A percentile compares a stretch with the other conserved stretches of the same genome.
Conservation (phyloP, 2,797 vertebrate species). For the Tarsius wallacei region DNA sequence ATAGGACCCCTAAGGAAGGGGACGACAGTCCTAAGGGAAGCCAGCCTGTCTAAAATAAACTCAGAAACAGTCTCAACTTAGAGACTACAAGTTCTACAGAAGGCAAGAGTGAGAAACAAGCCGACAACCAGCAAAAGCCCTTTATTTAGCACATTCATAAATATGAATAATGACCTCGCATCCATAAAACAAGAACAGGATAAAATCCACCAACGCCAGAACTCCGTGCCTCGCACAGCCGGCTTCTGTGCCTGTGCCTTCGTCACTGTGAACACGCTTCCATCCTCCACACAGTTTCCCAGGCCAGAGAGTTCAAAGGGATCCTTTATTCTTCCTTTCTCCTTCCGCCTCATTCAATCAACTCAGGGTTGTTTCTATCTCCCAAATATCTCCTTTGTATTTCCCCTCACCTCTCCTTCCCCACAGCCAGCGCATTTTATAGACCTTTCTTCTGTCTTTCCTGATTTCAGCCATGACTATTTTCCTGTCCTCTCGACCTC, state of each 20-base stretch:
- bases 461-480: not conserved
- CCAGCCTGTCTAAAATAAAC: not conserved
- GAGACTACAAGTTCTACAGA: not conserved
- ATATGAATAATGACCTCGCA: not conserved
- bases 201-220: not conserved
- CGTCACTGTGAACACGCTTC: not conserved
- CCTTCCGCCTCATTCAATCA: not conserved
- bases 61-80: not conserved
- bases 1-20: not conserved
- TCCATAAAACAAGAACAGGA: not conserved
- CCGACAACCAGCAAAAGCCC: not conserved
- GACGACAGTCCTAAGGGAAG: not conserved
- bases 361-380: not conserved
- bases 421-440: not conserved
- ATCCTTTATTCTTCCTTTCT: conserved; percentile 2
- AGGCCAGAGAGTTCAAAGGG: not conserved
- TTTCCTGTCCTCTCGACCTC: not conserved
- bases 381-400: not conserved
- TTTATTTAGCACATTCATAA: not conserved
- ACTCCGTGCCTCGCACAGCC: not conserved
- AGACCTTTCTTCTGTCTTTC: not conserved
- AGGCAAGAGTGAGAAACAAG: not conserved
- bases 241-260: not conserved
- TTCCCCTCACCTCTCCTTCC: not conserved
- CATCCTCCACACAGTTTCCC: not conserved